A percentile compares a stretch with the other conserved stretches of the same genome.
phyloP scores from a whole-genome alignment of 53 echinoderm and acorn worm genomes.

The Paracentrotus lividus region DNA sequence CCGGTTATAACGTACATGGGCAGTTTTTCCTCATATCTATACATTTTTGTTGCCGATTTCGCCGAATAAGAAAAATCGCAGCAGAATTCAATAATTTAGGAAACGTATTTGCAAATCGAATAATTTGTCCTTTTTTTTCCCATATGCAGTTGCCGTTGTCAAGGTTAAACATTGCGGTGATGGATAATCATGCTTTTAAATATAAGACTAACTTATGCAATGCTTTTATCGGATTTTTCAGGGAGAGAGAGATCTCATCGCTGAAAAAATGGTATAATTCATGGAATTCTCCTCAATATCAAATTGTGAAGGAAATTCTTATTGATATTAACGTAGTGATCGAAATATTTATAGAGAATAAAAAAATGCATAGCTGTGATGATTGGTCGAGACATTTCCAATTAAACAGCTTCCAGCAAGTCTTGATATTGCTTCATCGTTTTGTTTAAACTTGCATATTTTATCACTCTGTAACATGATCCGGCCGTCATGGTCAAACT shows the following conservation, averaged over 20 bases:
- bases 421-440: background rate
- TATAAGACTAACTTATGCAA: slow-evolving; percentile 8
- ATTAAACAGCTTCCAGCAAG: slow-evolving; percentile 19
- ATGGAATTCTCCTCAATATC: background rate
- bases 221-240: slow-evolving; percentile 19
- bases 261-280: background rate
- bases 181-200: background rate
- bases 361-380: background rate
- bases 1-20: background rate
- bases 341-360: background rate
- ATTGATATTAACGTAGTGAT: background rate
- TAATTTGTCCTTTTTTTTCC: background rate
- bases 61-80: background rate
- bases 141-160: background rate
- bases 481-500: background rate
- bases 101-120: background rate
- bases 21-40: background rate
- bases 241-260: background rate
- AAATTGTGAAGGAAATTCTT: background rate
- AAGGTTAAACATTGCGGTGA: slow-evolving; percentile 1
- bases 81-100: background rate
- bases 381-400: background rate
- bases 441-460: background rate
- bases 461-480: background rate
- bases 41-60: slow-evolving; percentile 26